phyloP scores from a whole-genome alignment of 1,140 invertebrate species.

The Hydropsyche tenuis region DNA sequence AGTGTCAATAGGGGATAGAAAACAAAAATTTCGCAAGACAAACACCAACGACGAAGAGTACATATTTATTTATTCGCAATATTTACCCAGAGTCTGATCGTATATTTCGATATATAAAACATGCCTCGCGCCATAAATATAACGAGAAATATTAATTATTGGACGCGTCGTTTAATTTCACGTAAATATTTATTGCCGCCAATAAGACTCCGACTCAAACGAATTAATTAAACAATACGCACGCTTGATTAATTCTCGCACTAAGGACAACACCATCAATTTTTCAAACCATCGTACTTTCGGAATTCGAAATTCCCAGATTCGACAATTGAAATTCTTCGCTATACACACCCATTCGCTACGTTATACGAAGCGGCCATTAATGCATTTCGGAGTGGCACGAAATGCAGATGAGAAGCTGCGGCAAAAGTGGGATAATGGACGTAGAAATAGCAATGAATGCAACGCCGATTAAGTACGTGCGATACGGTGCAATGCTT shows the following conservation, averaged over 20 bases:
- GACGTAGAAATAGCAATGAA: constrained; percentile 8
- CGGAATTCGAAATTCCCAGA: too few relatives aligned
- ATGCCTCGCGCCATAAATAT: not conserved
- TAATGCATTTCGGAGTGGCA: not conserved
- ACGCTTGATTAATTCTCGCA: too few relatives aligned
- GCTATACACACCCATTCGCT: too few relatives aligned
- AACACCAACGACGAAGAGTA: not conserved
- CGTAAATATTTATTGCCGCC: not conserved
- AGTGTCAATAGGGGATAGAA: not conserved
- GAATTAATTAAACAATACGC: too few relatives aligned
- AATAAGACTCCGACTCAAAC: too few relatives aligned
- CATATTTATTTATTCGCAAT: not conserved
- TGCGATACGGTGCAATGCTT: too few relatives aligned
- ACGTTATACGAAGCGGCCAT: not conserved
- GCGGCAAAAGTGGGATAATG: constrained; percentile 19
- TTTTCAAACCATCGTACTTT: too few relatives aligned
- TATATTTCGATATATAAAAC: constrained; percentile 6
- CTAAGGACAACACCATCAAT: too few relatives aligned
- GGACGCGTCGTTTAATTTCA: not conserved
- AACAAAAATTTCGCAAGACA: constrained; percentile 3
- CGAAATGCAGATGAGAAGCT: not conserved
- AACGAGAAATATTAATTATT: not conserved
- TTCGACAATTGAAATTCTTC: too few relatives aligned
- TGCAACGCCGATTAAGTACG: not conserved
- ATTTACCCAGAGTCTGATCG: not conserved